Evolutionary conservation across 2,113 vertebrate species (phyloP).

Genomic region (Sebastes schlegelii): DNA sequence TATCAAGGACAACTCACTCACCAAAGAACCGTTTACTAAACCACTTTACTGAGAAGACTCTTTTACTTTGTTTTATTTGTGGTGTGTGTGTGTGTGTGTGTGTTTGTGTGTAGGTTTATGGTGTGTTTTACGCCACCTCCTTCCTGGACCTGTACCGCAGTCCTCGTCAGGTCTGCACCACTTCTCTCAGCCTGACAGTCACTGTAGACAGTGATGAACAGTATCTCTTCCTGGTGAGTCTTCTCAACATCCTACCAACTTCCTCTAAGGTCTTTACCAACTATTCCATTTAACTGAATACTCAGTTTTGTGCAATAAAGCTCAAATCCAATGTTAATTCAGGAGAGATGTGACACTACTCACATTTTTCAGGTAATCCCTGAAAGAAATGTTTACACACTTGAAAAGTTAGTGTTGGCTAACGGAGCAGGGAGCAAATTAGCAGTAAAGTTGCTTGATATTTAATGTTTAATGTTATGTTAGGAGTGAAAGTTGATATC

Average conservation of each 20-base stretch:
- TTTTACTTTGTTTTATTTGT: background rate
- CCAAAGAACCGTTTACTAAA: background rate
- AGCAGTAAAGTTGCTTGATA: no score
- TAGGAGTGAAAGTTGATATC: no score
- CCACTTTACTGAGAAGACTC: background rate
- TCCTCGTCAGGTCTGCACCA: conserved; percentile 83
- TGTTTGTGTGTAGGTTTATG: conserved; percentile 84
- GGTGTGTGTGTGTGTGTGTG: background rate
- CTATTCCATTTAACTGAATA: no score
- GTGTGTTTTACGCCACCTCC: conserved; percentile 94
- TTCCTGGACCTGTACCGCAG: conserved; percentile 94
- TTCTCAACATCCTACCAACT: background rate
- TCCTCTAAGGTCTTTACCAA: background rate
- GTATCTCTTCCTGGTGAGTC: conserved; percentile 93
- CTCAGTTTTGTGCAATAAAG: no score
- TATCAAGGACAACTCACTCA: background rate
- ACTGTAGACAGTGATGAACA: conserved; percentile 92
- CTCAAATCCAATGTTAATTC: no score
- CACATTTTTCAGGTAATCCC: no score
- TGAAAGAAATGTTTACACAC: no score
- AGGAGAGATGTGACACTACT: no score
- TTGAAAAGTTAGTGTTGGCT: no score
- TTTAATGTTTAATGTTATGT: no score
- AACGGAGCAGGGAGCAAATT: no score
- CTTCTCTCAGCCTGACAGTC: conserved; percentile 84